These are phyloP conservation scores for Lottia scabra DNA, from an alignment of 2,888 invertebrate genomes.

Conservation along the genomic window DNA sequence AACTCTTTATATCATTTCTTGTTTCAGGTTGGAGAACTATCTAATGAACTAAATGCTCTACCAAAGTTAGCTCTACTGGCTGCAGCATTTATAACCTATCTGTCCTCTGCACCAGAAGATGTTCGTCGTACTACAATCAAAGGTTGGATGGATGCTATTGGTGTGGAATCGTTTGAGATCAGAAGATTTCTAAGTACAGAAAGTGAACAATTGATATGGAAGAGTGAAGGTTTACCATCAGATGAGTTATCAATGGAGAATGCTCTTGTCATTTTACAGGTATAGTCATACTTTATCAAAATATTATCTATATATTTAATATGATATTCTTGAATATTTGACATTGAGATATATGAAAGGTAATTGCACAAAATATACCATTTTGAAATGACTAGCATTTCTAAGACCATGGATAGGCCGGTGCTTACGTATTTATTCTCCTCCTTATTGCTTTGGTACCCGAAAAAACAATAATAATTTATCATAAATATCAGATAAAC, in stretches of 20 bases:
- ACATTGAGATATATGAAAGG: too few species aligned
- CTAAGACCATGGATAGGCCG: too few species aligned
- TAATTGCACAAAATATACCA: too few species aligned
- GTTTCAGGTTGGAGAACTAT: slow-evolving; percentile 70
- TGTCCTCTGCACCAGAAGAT: slow-evolving; percentile 80
- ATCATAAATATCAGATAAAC: slow-evolving; percentile 41
- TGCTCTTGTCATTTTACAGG: slow-evolving; percentile 82
- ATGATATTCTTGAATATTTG: too few species aligned
- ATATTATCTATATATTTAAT: too few species aligned
- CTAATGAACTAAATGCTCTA: slow-evolving; percentile 76
- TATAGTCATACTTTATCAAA: slow-evolving; percentile 52
- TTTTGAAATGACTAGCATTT: too few species aligned
- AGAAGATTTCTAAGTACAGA: slow-evolving; percentile 76
- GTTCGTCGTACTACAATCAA: slow-evolving; percentile 73
- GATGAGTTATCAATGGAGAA: slow-evolving; percentile 85
- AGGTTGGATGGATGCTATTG: slow-evolving; percentile 69
- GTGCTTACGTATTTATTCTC: too few species aligned
- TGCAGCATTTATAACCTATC: slow-evolving; percentile 83
- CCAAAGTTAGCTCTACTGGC: slow-evolving; percentile 79
- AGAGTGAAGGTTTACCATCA: slow-evolving; percentile 84
- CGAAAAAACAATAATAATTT: too few species aligned
- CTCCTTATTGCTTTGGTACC: too few species aligned
- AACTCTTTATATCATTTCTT: too few species aligned
- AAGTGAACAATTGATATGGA: slow-evolving; percentile 86
- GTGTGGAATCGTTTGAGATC: slow-evolving; percentile 72